phyloP scores from a whole-genome alignment of 2,888 invertebrate species.

The Vandiemenella viatica region DNA sequence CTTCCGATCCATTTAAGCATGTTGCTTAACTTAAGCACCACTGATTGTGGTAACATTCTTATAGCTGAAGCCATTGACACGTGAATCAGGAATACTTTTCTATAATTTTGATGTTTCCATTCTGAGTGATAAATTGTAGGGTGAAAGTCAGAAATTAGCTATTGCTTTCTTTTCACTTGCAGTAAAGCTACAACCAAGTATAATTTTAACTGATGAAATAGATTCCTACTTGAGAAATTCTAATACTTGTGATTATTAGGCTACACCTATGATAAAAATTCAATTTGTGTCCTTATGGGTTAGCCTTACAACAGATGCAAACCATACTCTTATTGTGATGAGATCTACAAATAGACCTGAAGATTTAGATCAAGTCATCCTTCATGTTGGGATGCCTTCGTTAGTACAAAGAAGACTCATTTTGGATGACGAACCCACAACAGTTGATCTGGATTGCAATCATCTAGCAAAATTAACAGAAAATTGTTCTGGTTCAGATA shows the following conservation, averaged over 20 bases:
- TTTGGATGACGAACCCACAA: constrained; percentile 54
- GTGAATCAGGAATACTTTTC: constrained; percentile 84
- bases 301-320: constrained; percentile 78
- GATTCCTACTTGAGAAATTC: constrained; percentile 90
- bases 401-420: constrained; percentile 56
- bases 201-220: constrained; percentile 93
- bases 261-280: constrained; percentile 99
- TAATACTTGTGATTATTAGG: constrained; percentile 87
- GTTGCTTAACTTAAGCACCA: too few relatives aligned
- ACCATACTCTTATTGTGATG: constrained; percentile 80
- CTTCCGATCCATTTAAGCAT: too few relatives aligned
- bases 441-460: constrained; percentile 50
- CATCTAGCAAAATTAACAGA: constrained; percentile 58
- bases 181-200: constrained; percentile 77
- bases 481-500: constrained; percentile 86
- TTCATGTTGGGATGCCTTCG: constrained; percentile 70
- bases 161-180: constrained; percentile 93
- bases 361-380: constrained; percentile 86
- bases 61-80: constrained; percentile 94
- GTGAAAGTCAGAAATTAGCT: constrained; percentile 94
- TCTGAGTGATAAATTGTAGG: constrained; percentile 97
- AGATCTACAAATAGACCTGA: constrained; percentile 95
- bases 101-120: constrained; percentile 88
- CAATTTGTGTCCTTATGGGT: constrained; percentile 99
- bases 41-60: constrained; percentile 92